Evolutionary conservation across 1,140 invertebrate species (phyloP).

Genomic region (Drosophila ogumai): DNA sequence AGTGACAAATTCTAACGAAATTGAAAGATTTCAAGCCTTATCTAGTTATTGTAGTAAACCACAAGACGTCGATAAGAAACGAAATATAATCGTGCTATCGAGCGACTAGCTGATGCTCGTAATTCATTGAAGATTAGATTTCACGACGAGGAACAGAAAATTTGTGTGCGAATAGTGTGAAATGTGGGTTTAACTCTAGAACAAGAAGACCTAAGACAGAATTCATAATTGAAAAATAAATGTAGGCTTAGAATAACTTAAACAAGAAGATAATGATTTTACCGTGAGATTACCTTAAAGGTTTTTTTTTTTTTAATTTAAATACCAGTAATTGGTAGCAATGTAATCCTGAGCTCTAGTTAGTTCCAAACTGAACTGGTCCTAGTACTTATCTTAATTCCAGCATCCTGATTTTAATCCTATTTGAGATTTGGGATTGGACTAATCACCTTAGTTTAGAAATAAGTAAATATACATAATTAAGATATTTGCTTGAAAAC

Average conservation of each 20-base stretch:
- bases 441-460: too few species aligned
- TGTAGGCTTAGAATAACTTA: background rate
- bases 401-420: too few species aligned
- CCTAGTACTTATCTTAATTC: too few species aligned
- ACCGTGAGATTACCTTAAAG: too few species aligned
- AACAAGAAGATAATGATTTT: background rate
- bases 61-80: slow-evolving; percentile 42
- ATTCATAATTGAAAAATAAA: background rate
- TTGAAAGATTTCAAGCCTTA: background rate
- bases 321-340: too few species aligned
- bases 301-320: too few species aligned
- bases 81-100: slow-evolving; percentile 17
- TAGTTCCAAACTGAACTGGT: too few species aligned
- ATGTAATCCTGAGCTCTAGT: too few species aligned
- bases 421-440: too few species aligned
- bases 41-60: slow-evolving; percentile 23
- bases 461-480: too few species aligned
- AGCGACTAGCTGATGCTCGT: slow-evolving; percentile 32
- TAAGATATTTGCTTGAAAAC: too few species aligned
- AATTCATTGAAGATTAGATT: slow-evolving; percentile 57
- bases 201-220: background rate
- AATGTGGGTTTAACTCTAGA: background rate
- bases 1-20: background rate
- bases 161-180: background rate
- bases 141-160: background rate